These are phyloP conservation scores for Oncopeltus fasciatus DNA, from an alignment of 1,140 invertebrate species.

Conservation along the genomic window DNA sequence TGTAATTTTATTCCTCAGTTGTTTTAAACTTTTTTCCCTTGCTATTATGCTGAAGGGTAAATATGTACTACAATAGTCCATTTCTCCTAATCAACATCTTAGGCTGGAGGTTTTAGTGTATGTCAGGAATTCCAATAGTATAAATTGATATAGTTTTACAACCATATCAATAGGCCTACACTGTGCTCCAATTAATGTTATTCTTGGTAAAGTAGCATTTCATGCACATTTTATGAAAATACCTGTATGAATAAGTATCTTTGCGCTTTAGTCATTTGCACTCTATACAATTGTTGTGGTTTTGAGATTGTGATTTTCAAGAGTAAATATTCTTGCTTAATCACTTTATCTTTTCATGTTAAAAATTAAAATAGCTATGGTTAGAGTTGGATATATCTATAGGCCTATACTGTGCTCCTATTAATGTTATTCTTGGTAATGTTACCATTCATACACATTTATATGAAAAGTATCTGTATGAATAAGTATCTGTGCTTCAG, in stretches of 20 bases:
- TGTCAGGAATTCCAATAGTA: background rate
- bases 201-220: background rate
- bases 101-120: background rate
- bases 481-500: background rate
- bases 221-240: background rate
- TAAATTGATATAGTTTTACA: background rate
- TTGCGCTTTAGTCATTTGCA: background rate
- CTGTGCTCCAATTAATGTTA: background rate
- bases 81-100: background rate
- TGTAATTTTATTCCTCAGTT: background rate
- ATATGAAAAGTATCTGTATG: background rate
- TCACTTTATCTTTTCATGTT: background rate
- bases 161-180: background rate
- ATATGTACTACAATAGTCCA: background rate
- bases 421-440: background rate
- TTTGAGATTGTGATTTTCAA: background rate
- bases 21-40: background rate
- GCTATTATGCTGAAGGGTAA: background rate
- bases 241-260: background rate
- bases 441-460: background rate
- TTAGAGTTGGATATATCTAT: too few relatives aligned
- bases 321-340: background rate
- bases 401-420: background rate
- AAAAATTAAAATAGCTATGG: background rate
- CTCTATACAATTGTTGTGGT: too few relatives aligned